Evolutionary conservation across 2,888 invertebrate species (phyloP), one percentile per base, ranked within the genome.

Genomic region (Neelides folsomi): DNA sequence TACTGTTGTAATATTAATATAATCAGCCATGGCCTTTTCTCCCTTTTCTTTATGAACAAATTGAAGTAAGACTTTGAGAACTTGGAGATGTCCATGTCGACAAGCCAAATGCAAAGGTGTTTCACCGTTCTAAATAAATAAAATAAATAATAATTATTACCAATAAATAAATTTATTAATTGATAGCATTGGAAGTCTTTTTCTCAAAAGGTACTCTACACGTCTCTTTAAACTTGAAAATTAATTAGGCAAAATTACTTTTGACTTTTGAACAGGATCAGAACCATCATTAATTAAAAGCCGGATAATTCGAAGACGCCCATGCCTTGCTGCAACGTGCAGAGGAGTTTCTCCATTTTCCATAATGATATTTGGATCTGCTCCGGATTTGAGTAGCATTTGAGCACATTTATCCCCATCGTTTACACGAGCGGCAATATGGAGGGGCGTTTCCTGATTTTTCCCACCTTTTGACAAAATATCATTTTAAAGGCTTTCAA

Each of bases 281-380:
- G 94, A 97, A 1, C 86, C 89, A 68, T 97, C 97, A 68, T 90
- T 87, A 27, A 98, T 74, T 10, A 98, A 76, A 6, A 94, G 78
- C 62, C 84, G 73, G 47, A 93, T 76, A 7, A 94, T 89, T 49
- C 82, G 79, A 48, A 92, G 73, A 70, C 94, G 93, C 0, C 97
- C 98, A 66, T 85, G 82, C 63, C 86, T 80, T 0, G 95, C 89
- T 0, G 97, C 92, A 15, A 56, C 56, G 19, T 56, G 98, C 4
- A 97, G 84, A 0, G 97, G 92, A 1, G 95, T 95, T 73, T 94
- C 88, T 1, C 95, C 94, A 71, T 95, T 93, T 70, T 92, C 89
- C 54, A 93, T 94, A 2, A 84, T 82, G 56, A 94, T 80, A 73
- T 98, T 97, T 1, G 95, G 90, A 54, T 92, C 87, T 8, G 97